A percentile compares a stretch with the other conserved stretches of the same genome.
Evolutionary conservation across 2,797 vertebrate species (phyloP).

Genomic region (Tragopan temminckii): DNA sequence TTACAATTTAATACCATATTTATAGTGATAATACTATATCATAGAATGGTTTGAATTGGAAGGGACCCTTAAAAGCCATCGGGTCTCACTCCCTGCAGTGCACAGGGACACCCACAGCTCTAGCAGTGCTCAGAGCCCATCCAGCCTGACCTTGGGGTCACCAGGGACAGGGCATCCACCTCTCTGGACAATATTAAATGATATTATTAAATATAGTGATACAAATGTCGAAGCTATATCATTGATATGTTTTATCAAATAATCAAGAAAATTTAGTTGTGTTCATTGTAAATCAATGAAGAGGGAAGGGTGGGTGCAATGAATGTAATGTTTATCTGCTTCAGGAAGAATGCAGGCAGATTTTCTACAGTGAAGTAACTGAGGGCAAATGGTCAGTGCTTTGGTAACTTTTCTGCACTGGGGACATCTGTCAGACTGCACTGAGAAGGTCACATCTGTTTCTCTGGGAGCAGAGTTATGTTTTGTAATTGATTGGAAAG

Average conservation of each 20-base stretch:
- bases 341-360: neutral
- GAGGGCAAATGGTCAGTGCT: neutral
- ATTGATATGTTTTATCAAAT: neutral
- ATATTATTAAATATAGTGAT: neutral
- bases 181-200: neutral
- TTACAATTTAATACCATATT: neutral
- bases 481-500: neutral
- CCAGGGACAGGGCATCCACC: too few relatives aligned
- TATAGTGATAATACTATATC: neutral
- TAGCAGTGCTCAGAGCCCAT: too few relatives aligned
- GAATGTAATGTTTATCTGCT: neutral
- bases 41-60: too few relatives aligned
- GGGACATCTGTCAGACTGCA: neutral
- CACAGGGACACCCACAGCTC: too few relatives aligned
- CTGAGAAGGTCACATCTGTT: neutral
- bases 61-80: too few relatives aligned
- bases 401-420: neutral
- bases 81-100: too few relatives aligned
- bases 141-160: too few relatives aligned
- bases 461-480: neutral
- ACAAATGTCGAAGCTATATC: neutral
- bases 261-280: neutral
- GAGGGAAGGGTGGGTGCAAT: neutral
- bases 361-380: neutral
- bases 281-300: neutral